Conservation (phyloP, 2,113 vertebrate genomes). For the Dromas ardeola region DNA sequence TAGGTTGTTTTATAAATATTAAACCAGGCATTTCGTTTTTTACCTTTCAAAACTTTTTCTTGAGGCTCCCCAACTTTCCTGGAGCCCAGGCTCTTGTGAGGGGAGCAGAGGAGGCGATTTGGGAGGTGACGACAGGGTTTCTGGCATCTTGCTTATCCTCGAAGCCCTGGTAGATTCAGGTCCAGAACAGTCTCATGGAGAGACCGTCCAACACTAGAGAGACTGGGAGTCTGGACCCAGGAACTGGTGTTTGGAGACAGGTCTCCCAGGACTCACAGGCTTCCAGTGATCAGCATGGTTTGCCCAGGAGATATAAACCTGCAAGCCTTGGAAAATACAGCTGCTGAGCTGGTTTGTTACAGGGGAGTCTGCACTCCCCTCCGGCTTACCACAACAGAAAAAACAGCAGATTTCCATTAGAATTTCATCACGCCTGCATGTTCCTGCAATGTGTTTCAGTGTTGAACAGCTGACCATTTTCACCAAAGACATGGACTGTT, state of each 20-base stretch:
- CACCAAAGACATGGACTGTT: not conserved
- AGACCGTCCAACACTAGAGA: not conserved
- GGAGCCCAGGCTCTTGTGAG: not conserved
- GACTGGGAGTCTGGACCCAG: not conserved
- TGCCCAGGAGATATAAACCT: not conserved
- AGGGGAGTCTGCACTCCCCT: not conserved
- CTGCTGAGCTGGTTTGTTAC: not conserved
- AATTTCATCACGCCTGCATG: not conserved
- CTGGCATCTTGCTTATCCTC: not conserved
- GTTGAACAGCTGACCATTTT: not conserved
- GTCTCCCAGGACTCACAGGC: not conserved
- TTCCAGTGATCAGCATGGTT: too few species aligned
- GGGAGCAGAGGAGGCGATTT: rapidly evolving
- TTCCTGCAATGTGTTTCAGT: not conserved
- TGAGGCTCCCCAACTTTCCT: not conserved
- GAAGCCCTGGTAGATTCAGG: not conserved
- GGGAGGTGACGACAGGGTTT: not conserved
- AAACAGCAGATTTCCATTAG: not conserved
- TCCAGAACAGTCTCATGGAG: not conserved
- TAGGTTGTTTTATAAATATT: not conserved
- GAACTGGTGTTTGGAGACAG: not conserved
- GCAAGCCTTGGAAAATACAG: not conserved
- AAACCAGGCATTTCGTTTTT: not conserved
- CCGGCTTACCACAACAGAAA: not conserved
- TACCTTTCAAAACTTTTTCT: not conserved